Evolutionary conservation across 2,797 vertebrate genomes (phyloP), one percentile per base, ranked within the genome.

Genomic region (Hippopotamyrus pictus): DNA sequence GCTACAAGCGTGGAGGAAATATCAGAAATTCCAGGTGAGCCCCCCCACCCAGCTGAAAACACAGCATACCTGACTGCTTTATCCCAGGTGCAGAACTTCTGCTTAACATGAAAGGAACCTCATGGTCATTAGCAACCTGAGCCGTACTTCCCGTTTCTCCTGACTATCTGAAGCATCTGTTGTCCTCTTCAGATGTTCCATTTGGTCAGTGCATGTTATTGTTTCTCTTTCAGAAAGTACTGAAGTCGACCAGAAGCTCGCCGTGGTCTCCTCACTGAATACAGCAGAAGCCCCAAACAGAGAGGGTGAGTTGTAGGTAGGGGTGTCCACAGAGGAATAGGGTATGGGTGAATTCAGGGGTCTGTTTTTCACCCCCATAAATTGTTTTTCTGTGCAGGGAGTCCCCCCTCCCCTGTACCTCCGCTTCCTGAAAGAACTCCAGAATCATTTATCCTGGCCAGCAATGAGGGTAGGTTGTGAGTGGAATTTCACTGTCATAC

Each of bases 361-460:
- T 33, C 54, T 65, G 14, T 69, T 48, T 88, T 57, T 65, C 54
- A 46, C n/a, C 4, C 12, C 6, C n/a, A n/a, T 88, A 53, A 87
- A 62, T 62, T 46, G 0, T 33, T 3, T 51, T 22, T 86, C 5
- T 50, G 22, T 7, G 1, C 65, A 95, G 95, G 89, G 44, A 94
- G 92, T 57, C 94, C 95, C 6, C 95, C 96, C 3, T 97, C 97
- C 41, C 97, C 97, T 59, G 95, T 91, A 2, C 97, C 97, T 0
- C 96, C 97, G 0, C 96, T 99, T 79, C 98, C 98, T 89, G 97
- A 98, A 92, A 96, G 98, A 95, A 99, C 98, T 1, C 96, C 95
- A 0, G 97, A 98, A 87, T 99, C 98, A 0, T 98, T 96, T 92
- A 87, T 97, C 92, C 84, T 99, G 88, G 95, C 97, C 59, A 90